Conservation (phyloP, 1,140 invertebrate genomes). For the Penaeus vannamei region DNA sequence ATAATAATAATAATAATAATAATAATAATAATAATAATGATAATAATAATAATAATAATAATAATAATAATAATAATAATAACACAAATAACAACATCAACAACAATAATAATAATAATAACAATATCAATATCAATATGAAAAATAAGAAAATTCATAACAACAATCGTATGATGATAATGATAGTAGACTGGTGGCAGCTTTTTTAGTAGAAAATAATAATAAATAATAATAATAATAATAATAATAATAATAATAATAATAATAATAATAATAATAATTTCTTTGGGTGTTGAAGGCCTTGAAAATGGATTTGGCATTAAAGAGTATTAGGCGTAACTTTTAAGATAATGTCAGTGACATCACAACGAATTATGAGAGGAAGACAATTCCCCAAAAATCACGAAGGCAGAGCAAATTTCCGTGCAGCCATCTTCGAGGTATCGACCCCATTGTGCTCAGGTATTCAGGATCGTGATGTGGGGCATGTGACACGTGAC, state of each 20-base stretch:
- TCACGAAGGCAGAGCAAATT: too few relatives aligned
- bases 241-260: conserved; percentile 19
- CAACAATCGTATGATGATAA: conserved; percentile 8
- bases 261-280: conserved; percentile 3
- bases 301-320: too few relatives aligned
- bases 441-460: too few relatives aligned
- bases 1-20: conserved; percentile 16
- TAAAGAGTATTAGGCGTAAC: too few relatives aligned
- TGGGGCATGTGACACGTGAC: too few relatives aligned
- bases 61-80: conserved; percentile 16
- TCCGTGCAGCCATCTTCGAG: too few relatives aligned
- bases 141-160: neutral
- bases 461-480: too few relatives aligned
- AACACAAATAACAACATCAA: conserved; percentile 13
- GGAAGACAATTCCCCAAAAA: too few relatives aligned
- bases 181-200: too few relatives aligned
- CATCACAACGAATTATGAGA: too few relatives aligned
- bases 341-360: too few relatives aligned
- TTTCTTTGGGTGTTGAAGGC: too few relatives aligned
- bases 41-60: conserved; percentile 16
- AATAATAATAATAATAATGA: conserved; percentile 16
- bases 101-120: conserved; percentile 14
- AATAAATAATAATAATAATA: neutral
- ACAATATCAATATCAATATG: neutral
- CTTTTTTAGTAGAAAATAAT: neutral